Conservation (phyloP, 1,140 invertebrate genomes). For the Neodiprion fabricii region DNA sequence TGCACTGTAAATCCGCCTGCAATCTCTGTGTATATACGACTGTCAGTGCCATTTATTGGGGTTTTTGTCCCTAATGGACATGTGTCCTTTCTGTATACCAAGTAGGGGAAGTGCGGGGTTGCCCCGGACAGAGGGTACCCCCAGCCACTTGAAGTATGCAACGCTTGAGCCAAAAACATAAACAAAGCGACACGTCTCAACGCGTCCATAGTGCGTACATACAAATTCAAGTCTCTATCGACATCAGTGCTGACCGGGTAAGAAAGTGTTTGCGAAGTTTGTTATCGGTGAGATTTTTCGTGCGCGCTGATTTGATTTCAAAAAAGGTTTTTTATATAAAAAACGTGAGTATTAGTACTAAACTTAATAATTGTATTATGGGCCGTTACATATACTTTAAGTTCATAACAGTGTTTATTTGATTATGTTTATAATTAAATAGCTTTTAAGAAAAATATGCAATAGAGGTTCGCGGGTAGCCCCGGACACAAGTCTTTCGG, state of each 20-base stretch:
- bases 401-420: neutral
- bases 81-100: too few relatives aligned
- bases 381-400: neutral
- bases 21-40: too few relatives aligned
- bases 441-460: too few relatives aligned
- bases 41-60: too few relatives aligned
- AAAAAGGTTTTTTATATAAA: neutral
- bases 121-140: too few relatives aligned
- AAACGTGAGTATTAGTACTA: neutral
- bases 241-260: neutral
- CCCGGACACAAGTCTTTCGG: too few relatives aligned
- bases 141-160: too few relatives aligned
- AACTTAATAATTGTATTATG: neutral
- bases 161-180: neutral
- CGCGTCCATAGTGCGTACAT: neutral
- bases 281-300: neutral
- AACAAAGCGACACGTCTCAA: neutral
- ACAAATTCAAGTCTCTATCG: neutral
- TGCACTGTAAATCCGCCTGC: too few relatives aligned
- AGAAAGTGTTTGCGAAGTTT: neutral
- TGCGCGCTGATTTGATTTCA: neutral
- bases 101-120: too few relatives aligned
- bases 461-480: too few relatives aligned
- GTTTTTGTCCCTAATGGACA: too few relatives aligned
- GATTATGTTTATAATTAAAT: too few relatives aligned